These are phyloP conservation scores for Asteroscopus sphinx DNA, from an alignment of 2,888 invertebrate genomes.

Conservation along the genomic window DNA sequence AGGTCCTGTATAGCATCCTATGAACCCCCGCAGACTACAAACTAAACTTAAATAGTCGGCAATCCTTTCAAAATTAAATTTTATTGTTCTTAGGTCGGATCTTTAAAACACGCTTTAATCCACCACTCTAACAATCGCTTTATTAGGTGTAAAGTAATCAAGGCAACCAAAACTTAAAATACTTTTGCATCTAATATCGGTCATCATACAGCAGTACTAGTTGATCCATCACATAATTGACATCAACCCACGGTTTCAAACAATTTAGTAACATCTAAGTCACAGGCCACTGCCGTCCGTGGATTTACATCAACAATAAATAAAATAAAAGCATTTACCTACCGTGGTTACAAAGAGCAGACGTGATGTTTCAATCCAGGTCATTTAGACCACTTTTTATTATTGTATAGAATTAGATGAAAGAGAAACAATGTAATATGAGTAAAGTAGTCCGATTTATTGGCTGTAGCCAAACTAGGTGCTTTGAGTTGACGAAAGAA, in stretches of 20 bases:
- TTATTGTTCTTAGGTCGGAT: too few species aligned
- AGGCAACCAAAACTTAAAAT: too few species aligned
- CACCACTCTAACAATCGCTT: too few species aligned
- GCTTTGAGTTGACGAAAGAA: not conserved
- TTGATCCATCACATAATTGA: conserved; percentile 34
- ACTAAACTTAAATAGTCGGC: too few species aligned
- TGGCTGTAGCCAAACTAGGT: not conserved
- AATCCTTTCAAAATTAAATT: too few species aligned
- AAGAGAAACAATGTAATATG: not conserved
- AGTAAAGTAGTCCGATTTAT: not conserved
- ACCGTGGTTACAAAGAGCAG: conserved; percentile 25
- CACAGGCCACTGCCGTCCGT: conserved; percentile 34
- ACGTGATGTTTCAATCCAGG: conserved; percentile 38
- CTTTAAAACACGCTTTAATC: too few species aligned
- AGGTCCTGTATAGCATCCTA: too few species aligned
- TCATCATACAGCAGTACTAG: not conserved
- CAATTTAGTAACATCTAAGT: conserved; percentile 27
- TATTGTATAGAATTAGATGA: not conserved
- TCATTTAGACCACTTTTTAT: conserved; percentile 20
- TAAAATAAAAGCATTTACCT: conserved; percentile 2
- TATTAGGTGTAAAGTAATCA: too few species aligned
- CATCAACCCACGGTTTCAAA: conserved; percentile 32
- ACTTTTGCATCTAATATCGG: too few species aligned
- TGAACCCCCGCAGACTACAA: too few species aligned
- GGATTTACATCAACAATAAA: conserved; percentile 31